A percentile compares a stretch with the other conserved stretches of the same genome.
Evolutionary conservation across 2,113 vertebrate species (phyloP).

Genomic region (Xiphophorus maculatus): DNA sequence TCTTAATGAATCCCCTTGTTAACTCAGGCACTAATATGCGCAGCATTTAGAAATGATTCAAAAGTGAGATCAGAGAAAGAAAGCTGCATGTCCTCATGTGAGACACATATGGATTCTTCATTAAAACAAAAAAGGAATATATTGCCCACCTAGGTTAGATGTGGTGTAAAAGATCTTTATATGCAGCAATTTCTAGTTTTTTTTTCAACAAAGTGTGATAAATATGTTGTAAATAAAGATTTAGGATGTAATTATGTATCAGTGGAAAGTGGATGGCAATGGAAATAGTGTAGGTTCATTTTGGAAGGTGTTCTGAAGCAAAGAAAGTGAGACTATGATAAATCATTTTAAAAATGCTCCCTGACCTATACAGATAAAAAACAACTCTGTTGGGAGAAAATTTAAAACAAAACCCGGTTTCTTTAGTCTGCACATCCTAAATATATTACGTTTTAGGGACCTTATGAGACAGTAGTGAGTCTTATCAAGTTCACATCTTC

Average conservation of each 20-base stretch:
- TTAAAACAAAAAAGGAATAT: neutral
- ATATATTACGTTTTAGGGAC: neutral
- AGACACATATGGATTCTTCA: too few species aligned
- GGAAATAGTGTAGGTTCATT: neutral
- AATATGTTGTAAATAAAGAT: neutral
- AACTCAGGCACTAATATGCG: too few species aligned
- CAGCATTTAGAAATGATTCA: too few species aligned
- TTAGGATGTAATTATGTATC: neutral
- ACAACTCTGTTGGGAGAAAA: neutral
- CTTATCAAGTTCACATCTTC: neutral
- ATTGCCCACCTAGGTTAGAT: neutral
- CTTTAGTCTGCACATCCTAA: neutral
- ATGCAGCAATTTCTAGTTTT: neutral
- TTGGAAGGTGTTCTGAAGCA: neutral
- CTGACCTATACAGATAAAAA: neutral
- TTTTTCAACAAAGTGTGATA: neutral
- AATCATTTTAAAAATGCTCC: neutral
- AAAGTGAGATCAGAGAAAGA: too few species aligned
- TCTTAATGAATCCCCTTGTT: conserved; percentile 1
- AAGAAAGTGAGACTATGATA: neutral
- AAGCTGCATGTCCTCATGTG: too few species aligned
- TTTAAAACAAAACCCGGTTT: neutral
- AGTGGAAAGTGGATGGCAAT: neutral
- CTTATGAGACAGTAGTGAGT: too few species aligned
- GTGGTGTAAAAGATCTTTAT: neutral